Conservation (phyloP, 2,888 invertebrate genomes). For the Patella depressa region DNA sequence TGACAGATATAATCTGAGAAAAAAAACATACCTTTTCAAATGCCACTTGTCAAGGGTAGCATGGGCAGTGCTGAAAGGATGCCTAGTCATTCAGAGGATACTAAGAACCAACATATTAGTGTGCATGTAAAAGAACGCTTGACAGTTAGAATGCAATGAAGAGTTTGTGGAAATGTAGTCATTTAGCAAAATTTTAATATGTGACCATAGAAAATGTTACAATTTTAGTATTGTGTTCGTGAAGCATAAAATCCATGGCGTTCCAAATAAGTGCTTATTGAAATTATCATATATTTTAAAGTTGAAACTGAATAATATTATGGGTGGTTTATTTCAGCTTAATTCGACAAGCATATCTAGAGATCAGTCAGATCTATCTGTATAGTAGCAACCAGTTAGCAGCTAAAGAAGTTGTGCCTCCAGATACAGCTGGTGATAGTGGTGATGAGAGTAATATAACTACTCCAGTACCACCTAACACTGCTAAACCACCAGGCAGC, state of each 20-base stretch:
- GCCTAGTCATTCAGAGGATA: too few relatives aligned
- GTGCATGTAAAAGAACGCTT: too few relatives aligned
- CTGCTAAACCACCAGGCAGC: conserved; percentile 16
- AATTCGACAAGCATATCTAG: conserved; percentile 68
- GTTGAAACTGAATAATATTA: not conserved
- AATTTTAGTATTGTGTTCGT: not conserved
- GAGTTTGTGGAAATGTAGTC: too few relatives aligned
- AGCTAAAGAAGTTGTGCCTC: conserved; percentile 44
- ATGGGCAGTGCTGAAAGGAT: too few relatives aligned
- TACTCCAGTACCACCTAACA: not conserved
- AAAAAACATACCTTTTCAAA: too few relatives aligned
- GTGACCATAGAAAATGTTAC: too few relatives aligned
- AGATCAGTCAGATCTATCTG: conserved; percentile 66
- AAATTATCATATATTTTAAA: not conserved
- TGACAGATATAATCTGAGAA: too few relatives aligned
- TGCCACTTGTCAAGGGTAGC: too few relatives aligned
- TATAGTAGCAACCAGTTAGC: conserved; percentile 52
- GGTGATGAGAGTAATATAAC: conserved; percentile 33
- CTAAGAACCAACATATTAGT: too few relatives aligned
- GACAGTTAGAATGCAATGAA: too few relatives aligned
- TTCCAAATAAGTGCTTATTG: not conserved
- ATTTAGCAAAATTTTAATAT: too few relatives aligned
- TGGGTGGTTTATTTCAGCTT: conserved; percentile 49
- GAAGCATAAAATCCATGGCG: not conserved
- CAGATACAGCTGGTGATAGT: conserved; percentile 41